phyloP scores from a whole-genome alignment of 2,888 invertebrate species.

The Exephanes ischioxanthus region DNA sequence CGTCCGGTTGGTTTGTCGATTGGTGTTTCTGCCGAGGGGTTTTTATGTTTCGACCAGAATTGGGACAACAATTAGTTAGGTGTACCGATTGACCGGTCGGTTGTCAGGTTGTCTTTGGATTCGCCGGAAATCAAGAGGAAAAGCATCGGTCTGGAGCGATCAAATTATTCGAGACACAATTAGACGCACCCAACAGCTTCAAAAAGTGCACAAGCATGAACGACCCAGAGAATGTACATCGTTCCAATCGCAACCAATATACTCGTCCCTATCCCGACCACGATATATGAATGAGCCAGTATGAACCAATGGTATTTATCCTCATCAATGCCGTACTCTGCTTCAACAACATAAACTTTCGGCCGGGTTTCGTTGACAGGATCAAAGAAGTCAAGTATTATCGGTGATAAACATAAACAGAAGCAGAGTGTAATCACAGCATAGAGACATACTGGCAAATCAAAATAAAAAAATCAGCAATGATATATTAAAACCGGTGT shows the following conservation, averaged over 20 bases:
- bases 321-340: slow-evolving; percentile 29
- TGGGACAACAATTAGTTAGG: no score
- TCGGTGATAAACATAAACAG: background rate
- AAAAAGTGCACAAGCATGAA: background rate
- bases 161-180: background rate
- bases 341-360: slow-evolving; percentile 21
- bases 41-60: no score
- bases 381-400: slow-evolving; percentile 12
- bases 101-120: no score
- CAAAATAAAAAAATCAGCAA: no score
- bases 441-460: no score
- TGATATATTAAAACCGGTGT: no score
- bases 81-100: no score
- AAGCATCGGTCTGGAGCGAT: background rate
- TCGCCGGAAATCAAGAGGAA: no score
- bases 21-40: no score
- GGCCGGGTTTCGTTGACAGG: slow-evolving; percentile 29
- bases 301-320: slow-evolving; percentile 1
- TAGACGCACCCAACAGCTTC: background rate
- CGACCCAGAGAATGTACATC: background rate
- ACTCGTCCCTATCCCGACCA: background rate
- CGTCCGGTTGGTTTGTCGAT: no score
- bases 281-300: slow-evolving; percentile 23
- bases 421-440: no score
- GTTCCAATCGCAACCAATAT: background rate